These are phyloP conservation scores for Scleropages formosus DNA, from an alignment of 2,797 vertebrate species.

Conservation along the genomic window DNA sequence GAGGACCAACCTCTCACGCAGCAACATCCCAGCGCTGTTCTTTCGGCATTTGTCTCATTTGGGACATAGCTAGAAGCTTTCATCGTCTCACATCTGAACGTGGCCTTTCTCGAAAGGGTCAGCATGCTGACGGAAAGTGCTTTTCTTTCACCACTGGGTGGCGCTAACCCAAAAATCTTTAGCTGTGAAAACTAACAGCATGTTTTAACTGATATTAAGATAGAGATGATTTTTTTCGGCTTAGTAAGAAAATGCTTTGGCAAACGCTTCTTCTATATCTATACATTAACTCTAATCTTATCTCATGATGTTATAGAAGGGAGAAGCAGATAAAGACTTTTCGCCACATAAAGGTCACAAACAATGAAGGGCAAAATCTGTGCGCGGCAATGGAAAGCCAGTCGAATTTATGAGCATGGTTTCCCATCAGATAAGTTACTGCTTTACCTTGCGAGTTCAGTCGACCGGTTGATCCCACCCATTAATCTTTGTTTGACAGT, in stretches of 20 bases:
- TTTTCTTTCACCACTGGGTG: slow-evolving; percentile 38
- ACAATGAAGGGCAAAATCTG: slow-evolving; percentile 6
- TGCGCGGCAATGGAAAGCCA: slow-evolving; percentile 18
- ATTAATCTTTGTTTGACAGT: slow-evolving; percentile 3
- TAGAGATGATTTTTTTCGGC: background rate
- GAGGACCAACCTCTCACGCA: too few species aligned
- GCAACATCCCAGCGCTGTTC: too few species aligned
- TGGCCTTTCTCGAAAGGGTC: too few species aligned
- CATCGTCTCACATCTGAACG: too few species aligned
- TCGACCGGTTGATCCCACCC: slow-evolving; percentile 34
- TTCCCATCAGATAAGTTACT: background rate
- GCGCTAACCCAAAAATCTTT: slow-evolving; percentile 25
- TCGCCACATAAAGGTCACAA: background rate
- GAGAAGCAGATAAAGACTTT: slow-evolving; percentile 18
- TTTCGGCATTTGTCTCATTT: too few species aligned
- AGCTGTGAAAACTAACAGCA: background rate
- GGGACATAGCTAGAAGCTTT: too few species aligned
- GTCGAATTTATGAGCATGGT: background rate
- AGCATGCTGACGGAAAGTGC: too few species aligned
- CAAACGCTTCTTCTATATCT: background rate
- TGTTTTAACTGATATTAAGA: background rate
- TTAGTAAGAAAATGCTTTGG: background rate
- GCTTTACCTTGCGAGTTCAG: slow-evolving; percentile 24
- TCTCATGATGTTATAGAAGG: background rate
- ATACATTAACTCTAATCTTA: background rate